Conservation (phyloP, 35 echinoderm and acorn worm genomes). For the Holothuria glaberrima region DNA sequence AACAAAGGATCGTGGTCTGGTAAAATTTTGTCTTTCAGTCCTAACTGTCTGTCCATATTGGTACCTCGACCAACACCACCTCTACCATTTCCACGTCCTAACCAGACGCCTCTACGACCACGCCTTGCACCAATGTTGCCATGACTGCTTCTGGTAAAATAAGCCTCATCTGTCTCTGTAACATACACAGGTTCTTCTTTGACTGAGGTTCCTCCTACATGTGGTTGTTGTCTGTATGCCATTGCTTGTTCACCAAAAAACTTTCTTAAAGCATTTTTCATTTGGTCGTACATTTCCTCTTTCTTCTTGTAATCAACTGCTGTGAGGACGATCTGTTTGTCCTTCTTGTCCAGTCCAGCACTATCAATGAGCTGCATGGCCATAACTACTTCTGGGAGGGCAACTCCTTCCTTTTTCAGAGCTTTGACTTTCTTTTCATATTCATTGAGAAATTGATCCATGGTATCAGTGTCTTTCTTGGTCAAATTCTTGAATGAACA, state of each 20-base stretch:
- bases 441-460: constrained; percentile 4
- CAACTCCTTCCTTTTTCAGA: constrained; percentile 49
- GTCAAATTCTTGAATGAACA: constrained; percentile 7
- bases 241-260: constrained; percentile 28
- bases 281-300: constrained; percentile 25
- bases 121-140: constrained; percentile 8
- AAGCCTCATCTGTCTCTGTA: background rate
- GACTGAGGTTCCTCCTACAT: background rate
- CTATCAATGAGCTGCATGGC: constrained; percentile 61
- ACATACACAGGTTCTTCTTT: constrained; percentile 1
- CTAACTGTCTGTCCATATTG: background rate
- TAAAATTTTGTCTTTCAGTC: background rate
- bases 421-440: constrained; percentile 61
- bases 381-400: constrained; percentile 56
- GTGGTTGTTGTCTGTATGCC: background rate
- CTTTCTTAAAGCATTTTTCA: constrained; percentile 3
- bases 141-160: background rate
- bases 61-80: background rate
- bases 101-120: background rate
- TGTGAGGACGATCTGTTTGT: constrained; percentile 39
- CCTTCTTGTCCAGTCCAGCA: constrained; percentile 62
- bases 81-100: constrained; percentile 2
- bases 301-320: constrained; percentile 22
- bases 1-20: background rate
- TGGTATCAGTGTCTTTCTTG: background rate